Conservation (phyloP, 2,113 vertebrate species). For the Microcebus jonahi region DNA sequence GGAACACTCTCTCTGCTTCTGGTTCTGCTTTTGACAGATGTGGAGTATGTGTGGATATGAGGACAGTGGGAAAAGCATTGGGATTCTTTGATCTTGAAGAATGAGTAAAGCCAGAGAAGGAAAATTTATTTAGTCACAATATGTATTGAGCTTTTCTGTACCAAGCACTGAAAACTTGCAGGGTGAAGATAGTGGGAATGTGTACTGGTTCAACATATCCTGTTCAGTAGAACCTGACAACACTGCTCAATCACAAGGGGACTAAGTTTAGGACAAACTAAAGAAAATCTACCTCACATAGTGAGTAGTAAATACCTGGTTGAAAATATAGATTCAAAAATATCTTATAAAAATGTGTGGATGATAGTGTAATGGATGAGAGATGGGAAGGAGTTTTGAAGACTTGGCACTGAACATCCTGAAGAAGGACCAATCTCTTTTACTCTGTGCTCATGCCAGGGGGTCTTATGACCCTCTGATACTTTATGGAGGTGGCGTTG, state of each 20-base stretch:
- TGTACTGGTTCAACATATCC: not conserved
- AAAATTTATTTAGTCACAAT: conserved; percentile 36
- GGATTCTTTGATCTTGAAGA: conserved; percentile 1
- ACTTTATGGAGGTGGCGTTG: not conserved
- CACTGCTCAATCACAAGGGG: not conserved
- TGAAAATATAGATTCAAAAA: conserved; percentile 24
- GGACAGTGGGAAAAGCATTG: not conserved
- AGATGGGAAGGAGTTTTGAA: not conserved
- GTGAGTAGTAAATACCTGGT: not conserved
- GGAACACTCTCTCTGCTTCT: not conserved
- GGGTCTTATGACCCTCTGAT: not conserved
- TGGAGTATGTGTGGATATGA: not conserved
- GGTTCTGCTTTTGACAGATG: not conserved
- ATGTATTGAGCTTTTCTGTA: not conserved
- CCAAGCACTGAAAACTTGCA: not conserved
- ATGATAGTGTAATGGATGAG: not conserved
- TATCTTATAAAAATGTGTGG: not conserved
- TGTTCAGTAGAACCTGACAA: not conserved
- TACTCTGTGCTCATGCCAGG: not conserved
- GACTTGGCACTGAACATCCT: not conserved
- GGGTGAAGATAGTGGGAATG: not conserved
- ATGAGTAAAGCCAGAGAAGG: not conserved
- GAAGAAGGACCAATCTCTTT: not conserved
- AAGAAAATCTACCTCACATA: not conserved
- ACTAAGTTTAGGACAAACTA: conserved; percentile 23